Percentiles rank a stretch among this genome's conserved stretches.
phyloP scores from a whole-genome alignment of 2,888 invertebrate genomes.

The Hyalella azteca region DNA sequence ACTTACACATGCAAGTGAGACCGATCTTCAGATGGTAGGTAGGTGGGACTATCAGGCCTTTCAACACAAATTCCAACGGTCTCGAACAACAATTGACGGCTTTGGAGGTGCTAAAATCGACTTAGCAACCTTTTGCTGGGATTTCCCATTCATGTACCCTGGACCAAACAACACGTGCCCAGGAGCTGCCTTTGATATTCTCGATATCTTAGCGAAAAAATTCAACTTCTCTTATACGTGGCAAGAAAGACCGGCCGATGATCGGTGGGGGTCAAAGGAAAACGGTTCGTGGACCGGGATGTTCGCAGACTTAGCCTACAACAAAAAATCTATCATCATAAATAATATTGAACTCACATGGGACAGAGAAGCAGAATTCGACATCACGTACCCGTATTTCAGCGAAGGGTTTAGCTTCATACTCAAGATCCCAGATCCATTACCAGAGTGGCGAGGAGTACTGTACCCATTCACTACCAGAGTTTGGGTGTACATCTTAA shows the following conservation, averaged over 20 bases:
- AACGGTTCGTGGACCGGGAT: slow-evolving; percentile 55
- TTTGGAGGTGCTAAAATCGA: slow-evolving; percentile 35
- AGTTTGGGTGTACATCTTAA: slow-evolving; percentile 39
- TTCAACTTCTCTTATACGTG: slow-evolving; percentile 49
- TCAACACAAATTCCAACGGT: neutral
- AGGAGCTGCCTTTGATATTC: slow-evolving; percentile 42
- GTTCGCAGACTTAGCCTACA: slow-evolving; percentile 53
- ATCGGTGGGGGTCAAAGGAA: slow-evolving; percentile 46
- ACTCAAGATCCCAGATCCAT: slow-evolving; percentile 42
- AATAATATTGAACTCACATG: slow-evolving; percentile 43
- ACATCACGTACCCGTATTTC: slow-evolving; percentile 47
- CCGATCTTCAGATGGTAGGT: neutral
- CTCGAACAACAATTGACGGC: neutral
- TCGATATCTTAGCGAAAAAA: slow-evolving; percentile 43
- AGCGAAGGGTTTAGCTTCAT: slow-evolving; percentile 46
- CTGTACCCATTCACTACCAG: slow-evolving; percentile 44
- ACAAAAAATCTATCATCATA: slow-evolving; percentile 45
- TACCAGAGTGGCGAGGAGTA: slow-evolving; percentile 46
- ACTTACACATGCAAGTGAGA: neutral
- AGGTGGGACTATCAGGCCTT: neutral
- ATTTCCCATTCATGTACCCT: slow-evolving; percentile 53
- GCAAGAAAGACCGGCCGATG: slow-evolving; percentile 39
- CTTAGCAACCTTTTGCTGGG: slow-evolving; percentile 40
- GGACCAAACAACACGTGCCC: neutral
- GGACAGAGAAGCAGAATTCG: slow-evolving; percentile 38